Base-by-base conservation (phyloP, 64 coral and sea anemone species). In the Stylophora pistillata region DNA sequence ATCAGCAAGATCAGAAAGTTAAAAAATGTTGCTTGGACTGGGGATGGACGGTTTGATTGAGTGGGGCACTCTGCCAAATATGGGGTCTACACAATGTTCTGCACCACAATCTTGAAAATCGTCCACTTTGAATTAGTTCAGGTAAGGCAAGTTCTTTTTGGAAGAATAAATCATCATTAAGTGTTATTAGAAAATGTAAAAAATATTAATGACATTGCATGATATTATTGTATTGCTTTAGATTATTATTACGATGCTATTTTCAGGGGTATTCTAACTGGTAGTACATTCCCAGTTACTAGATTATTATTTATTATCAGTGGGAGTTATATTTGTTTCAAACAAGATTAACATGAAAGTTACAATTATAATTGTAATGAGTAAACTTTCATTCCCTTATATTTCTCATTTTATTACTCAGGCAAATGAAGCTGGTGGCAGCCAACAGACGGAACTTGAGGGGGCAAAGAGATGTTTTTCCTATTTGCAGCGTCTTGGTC, bases 81-180 rank as follows among this genome's bases (percentile, higher is more conserved):
- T 88, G 86, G 86, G 0, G 32, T 76, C 3, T 88, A 88, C 53
- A 58, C 86, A 13, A 76, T 88, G 86, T 77, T 88, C 15, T 88
- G 72, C 2, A 78, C 74, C 30, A 88, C 73, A 77, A 18, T 88
- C 2, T 56, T 88, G 71, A 88, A 88, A 41, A 78, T 88, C 78
- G 86, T 88, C 58, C 74, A 88, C 55, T 88, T 88, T 88, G 73
- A 88, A 37, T 25, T 88, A 76, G 73, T 88, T 66, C 74, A 88
- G 74, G 86, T 88, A 86, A 85, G 61, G 30, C 31, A 27, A 25
- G 29, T 28, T 59, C 14, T 58, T 30, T 62, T 58, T 56, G 2
- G 3, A 62, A 3, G 10, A 34, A 62, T 82, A 27, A 56, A 58
- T 4, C 55, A n/a, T n/a, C n/a, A n/a, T n/a, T 63, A 62, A 63